phyloP scores from a whole-genome alignment of 2,888 invertebrate genomes.

The Neoascia interrupta region DNA sequence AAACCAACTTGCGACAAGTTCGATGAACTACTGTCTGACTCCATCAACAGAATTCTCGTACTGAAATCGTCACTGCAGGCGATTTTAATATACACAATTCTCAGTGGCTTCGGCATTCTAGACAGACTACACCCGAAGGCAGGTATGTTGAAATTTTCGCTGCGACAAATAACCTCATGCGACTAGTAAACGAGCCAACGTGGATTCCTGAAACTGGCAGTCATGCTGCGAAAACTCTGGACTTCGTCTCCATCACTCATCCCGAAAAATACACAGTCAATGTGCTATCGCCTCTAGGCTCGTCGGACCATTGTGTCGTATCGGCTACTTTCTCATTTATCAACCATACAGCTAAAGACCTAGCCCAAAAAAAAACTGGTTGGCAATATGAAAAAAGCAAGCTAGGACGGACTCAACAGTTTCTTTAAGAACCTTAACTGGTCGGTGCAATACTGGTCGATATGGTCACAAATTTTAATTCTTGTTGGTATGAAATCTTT shows the following conservation, averaged over 20 bases:
- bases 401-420: no score
- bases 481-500: no score
- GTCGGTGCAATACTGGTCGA: no score
- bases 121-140: neutral
- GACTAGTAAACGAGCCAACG: neutral
- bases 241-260: neutral
- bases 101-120: neutral
- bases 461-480: no score
- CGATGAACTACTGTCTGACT: no score
- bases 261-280: neutral
- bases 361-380: no score
- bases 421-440: no score
- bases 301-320: neutral
- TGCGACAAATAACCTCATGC: neutral
- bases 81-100: neutral
- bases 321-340: neutral
- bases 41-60: no score
- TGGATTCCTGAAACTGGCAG: neutral
- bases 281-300: neutral
- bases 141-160: neutral
- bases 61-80: no score
- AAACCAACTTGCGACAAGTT: no score
- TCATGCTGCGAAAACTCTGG: neutral
- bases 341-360: neutral
- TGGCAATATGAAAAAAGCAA: no score